Evolutionary conservation across 1,140 invertebrate genomes (phyloP).

Genomic region (Plectus sambesii): DNA sequence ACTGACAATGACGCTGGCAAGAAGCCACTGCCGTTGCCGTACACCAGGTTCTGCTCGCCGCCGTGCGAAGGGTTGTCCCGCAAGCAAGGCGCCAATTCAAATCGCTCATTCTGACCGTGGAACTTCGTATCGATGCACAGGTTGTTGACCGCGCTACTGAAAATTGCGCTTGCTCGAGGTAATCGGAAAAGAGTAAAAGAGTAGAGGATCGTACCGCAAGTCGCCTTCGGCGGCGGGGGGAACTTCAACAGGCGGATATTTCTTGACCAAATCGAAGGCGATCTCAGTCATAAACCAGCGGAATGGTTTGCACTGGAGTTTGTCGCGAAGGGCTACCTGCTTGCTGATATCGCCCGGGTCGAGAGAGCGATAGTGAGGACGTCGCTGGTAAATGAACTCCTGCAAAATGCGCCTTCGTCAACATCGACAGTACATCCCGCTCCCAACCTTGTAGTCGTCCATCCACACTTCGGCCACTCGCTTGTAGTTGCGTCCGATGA

Average conservation of each 20-base stretch:
- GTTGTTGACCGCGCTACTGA: too few species aligned
- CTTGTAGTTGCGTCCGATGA: constrained; percentile 62
- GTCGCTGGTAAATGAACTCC: constrained; percentile 5
- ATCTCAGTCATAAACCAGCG: constrained; percentile 90
- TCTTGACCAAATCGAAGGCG: constrained; percentile 70
- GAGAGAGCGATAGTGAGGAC: not conserved
- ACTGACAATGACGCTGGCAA: too few species aligned
- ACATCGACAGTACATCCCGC: constrained; percentile 30
- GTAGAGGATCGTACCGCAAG: not conserved
- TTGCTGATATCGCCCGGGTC: constrained; percentile 62
- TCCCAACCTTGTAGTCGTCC: constrained; percentile 65
- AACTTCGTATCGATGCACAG: constrained; percentile 68
- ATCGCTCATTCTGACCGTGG: constrained; percentile 56
- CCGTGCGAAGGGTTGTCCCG: constrained; percentile 53
- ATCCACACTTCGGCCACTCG: constrained; percentile 60
- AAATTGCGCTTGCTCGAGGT: too few species aligned
- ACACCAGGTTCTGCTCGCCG: constrained; percentile 54
- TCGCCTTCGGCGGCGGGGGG: constrained; percentile 65
- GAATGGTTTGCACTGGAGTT: constrained; percentile 75
- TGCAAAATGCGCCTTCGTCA: constrained; percentile 57
- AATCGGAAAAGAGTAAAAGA: constrained; percentile 35
- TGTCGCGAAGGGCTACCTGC: constrained; percentile 63
- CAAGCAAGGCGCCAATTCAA: constrained; percentile 56
- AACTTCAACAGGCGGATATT: constrained; percentile 82
- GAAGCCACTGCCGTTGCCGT: too few species aligned